Base-by-base conservation (phyloP, 2,888 invertebrate genomes). In the Microdon myrmicae region DNA sequence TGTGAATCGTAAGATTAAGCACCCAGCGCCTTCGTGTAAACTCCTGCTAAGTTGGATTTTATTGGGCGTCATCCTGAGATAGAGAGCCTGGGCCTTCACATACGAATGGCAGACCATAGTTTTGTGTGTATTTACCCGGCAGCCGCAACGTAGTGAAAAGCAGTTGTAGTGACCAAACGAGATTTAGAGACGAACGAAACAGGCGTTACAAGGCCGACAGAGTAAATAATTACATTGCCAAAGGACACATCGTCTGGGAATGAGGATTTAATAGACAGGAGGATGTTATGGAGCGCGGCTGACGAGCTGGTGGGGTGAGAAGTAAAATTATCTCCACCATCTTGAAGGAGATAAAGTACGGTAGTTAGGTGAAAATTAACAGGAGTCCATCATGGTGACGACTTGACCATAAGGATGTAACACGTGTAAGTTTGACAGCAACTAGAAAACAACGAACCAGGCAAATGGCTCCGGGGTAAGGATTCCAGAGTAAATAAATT, bases 341-440 rank as follows among this genome's bases (percentile, higher is more conserved):
- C 20, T 49, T 55, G 55, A 39, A 55, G 55, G 49, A 49, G 61
- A 61, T 55, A 39, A 55, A 47, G 39, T 25, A n/a, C 41, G 49
- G 44, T 13, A 32, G 44, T 44, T 28, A 45, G 35, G 16, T 29
- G 37, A 55, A 56, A 61, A 61, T 56, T 51, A 56, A 29, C 19
- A 7, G 16, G 10, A n/a, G n/a, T n/a, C n/a, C 34, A 17, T 31
- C 34, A 29, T 43, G 44, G 23, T 29, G 34, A 25, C 35, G 32
- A 19, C 34, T 41, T 51, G 41, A 45, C 12, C 12, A 13, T 16
- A n/a, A 23, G 19, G 53, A 37, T 20, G 17, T 8, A 17, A 39
- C 47, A 47, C 39, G 38, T 55, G 45, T 53, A n/a, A n/a, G n/a
- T n/a, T n/a, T n/a, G 31, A 22, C 19, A 10, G 10, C 17, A 7